Evolutionary conservation across 2,113 vertebrate species (phyloP).

Genomic region (Scolopax mira): DNA sequence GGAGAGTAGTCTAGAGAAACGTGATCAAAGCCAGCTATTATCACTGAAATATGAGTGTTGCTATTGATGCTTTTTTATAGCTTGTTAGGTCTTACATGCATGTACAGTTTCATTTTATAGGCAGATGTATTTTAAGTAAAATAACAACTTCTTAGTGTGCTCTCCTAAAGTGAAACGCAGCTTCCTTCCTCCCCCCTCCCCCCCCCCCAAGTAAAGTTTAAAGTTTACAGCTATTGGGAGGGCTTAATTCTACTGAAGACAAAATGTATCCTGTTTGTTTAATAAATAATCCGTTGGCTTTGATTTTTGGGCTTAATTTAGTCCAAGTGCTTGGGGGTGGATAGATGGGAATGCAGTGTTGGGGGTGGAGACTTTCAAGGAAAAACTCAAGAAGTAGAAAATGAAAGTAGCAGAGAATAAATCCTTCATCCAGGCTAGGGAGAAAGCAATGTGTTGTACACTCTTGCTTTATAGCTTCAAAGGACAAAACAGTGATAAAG

Average conservation of each 20-base stretch:
- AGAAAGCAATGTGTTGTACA: fast-evolving
- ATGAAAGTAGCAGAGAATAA: background rate
- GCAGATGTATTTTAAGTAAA: slow-evolving; percentile 25
- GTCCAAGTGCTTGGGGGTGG: background rate
- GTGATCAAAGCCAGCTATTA: background rate
- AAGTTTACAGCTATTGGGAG: background rate
- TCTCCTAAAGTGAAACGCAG: background rate
- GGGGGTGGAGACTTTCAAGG: slow-evolving; percentile 31
- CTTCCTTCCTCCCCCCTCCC: background rate
- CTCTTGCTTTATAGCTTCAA: background rate
- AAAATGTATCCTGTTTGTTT: slow-evolving; percentile 48
- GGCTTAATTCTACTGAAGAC: background rate
- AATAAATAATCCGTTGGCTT: slow-evolving; percentile 54
- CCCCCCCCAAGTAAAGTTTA: background rate
- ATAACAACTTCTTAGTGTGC: background rate
- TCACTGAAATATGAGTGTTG: background rate
- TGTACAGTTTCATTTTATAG: slow-evolving; percentile 1
- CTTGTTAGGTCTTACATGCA: background rate
- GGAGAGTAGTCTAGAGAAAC: background rate
- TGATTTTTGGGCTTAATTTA: slow-evolving; percentile 36
- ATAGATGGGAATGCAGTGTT: background rate
- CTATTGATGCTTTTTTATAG: slow-evolving; percentile 21
- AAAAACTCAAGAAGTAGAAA: background rate
- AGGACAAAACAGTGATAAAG: background rate
- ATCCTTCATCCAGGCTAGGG: background rate